A percentile compares a stretch with the other conserved stretches of the same genome.
Evolutionary conservation across 2,113 vertebrate genomes (phyloP).

Genomic region (Tiliqua scincoides): DNA sequence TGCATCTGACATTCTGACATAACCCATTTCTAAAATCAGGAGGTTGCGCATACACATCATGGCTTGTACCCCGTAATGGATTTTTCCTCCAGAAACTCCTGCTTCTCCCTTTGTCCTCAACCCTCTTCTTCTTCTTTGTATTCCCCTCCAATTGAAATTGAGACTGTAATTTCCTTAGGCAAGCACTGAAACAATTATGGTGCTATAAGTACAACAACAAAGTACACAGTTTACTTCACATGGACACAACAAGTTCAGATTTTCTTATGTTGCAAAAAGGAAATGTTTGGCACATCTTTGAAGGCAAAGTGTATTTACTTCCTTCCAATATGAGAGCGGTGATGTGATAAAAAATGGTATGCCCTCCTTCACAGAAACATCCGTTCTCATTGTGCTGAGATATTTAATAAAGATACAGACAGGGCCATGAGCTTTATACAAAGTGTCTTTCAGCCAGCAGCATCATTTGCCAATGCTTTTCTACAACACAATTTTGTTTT

Average conservation of each 20-base stretch:
- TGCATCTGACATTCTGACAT: too few relatives aligned
- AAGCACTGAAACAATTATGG: not conserved
- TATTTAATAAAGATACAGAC: conserved; percentile 32
- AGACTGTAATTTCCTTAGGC: not conserved
- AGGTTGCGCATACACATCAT: too few relatives aligned
- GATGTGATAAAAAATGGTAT: not conserved
- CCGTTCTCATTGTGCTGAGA: rapidly evolving
- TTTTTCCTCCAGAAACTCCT: too few relatives aligned
- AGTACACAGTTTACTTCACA: not conserved
- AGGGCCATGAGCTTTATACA: not conserved
- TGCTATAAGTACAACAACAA: not conserved
- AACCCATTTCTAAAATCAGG: too few relatives aligned
- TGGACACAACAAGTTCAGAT: not conserved
- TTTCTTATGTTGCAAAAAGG: not conserved
- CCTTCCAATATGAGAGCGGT: not conserved
- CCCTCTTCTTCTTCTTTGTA: not conserved
- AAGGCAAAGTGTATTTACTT: not conserved
- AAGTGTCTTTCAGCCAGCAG: not conserved
- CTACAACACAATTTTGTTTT: not conserved
- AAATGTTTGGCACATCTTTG: not conserved
- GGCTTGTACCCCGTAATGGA: too few relatives aligned
- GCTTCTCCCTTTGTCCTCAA: too few relatives aligned
- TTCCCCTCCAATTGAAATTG: not conserved
- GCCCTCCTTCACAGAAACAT: not conserved
- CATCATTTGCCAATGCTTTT: not conserved